Evolutionary conservation across 1,140 invertebrate genomes (phyloP), one percentile per base, ranked within the genome.

Genomic region (Mesaphorura yosii): DNA sequence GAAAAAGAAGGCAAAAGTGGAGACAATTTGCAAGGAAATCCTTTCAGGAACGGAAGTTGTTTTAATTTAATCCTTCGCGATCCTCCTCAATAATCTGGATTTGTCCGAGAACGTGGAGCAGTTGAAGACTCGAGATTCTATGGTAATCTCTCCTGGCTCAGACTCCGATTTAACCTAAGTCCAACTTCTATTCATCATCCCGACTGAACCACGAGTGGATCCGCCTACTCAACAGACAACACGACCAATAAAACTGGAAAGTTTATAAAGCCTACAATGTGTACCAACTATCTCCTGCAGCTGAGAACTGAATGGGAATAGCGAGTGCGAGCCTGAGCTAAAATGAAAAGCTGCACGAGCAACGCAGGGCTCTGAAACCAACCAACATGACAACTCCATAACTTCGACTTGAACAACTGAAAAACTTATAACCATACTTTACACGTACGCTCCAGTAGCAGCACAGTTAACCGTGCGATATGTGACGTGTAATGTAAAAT

Each of bases 81-180:
- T 52, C 50, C 55, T 53, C 38, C 45, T 45, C 40, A 51, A 53
- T 50, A 57, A 47, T 54, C 52, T 54, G 52, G 55, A 57, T 51
- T 50, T 46, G 37, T 51, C 49, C 55, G 42, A 56, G 49, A 51
- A 39, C 46, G 50, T 53, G 23, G 46, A 34, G 41, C 29, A 51
- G 48, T 40, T 44, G 48, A 52, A 51, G 50, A 39, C 55, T 52
- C 41, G 50, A 54, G 52, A 51, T 53, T 47, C 37, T 48, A 54
- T 47, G 46, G 52, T 54, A 54, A 54, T 54, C 52, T 54, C 52
- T 39, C 25, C 52, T 28, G 55, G 55, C 55, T 58, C 51, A 53
- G 55, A 58, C 55, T 52, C 38, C 55, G 55, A 58, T 58, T 58
- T 58, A 58, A 58, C 55, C 55, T 58, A 58, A 58, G 51, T 53